These are phyloP conservation scores for Stomorhina lunata DNA, from an alignment of 2,888 invertebrate species.

Conservation along the genomic window DNA sequence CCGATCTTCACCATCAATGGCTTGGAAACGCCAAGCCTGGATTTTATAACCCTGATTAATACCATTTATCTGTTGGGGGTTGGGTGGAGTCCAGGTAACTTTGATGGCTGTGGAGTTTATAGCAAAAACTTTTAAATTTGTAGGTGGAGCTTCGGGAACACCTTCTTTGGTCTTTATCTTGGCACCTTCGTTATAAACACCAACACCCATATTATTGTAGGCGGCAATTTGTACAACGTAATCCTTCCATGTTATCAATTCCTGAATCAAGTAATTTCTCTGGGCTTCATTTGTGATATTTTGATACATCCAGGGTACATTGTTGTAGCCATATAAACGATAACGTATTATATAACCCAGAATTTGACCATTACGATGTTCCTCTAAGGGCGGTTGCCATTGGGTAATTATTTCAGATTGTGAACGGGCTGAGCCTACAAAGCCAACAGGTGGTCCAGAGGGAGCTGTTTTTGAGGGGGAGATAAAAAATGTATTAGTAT, in stretches of 20 bases:
- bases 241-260: constrained; percentile 98
- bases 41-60: constrained; percentile 97
- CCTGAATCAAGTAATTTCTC: constrained; percentile 93
- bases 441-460: constrained; percentile 95
- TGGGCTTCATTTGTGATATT: constrained; percentile 97
- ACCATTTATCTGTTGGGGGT: constrained; percentile 98
- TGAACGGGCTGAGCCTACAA: constrained; percentile 96
- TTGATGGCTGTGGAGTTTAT: constrained; percentile 91
- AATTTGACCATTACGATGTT: constrained; percentile 96
- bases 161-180: constrained; percentile 98
- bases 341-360: constrained; percentile 96
- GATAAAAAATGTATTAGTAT: not conserved
- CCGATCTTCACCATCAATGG: constrained; percentile 81
- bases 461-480: constrained; percentile 85
- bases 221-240: constrained; percentile 98
- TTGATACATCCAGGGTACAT: constrained; percentile 93
- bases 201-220: constrained; percentile 97
- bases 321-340: constrained; percentile 93
- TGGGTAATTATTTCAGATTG: constrained; percentile 97
- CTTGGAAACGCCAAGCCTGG: constrained; percentile 88
- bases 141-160: constrained; percentile 95
- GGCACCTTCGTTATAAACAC: constrained; percentile 93
- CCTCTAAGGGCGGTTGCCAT: constrained; percentile 97
- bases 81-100: constrained; percentile 97
- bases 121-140: constrained; percentile 87